phyloP scores from a whole-genome alignment of 2,888 invertebrate species.

The Portevinia maculata region DNA sequence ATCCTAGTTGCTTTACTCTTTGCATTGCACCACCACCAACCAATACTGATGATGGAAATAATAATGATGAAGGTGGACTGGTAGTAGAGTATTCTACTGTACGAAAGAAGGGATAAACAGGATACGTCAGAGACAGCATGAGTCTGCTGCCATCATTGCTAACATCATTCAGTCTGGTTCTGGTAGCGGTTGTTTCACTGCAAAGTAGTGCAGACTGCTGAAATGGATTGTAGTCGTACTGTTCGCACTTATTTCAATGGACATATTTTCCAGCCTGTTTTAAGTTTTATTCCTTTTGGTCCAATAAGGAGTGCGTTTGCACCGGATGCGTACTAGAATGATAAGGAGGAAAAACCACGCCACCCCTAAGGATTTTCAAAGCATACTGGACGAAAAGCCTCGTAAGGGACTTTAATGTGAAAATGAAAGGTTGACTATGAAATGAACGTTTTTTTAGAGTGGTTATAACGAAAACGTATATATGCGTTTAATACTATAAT shows the following conservation, averaged over 20 bases:
- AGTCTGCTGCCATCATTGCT: slow-evolving; percentile 3
- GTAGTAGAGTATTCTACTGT: slow-evolving; percentile 26
- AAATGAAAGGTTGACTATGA: slow-evolving; percentile 15
- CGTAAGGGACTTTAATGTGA: background rate
- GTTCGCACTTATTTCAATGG: slow-evolving; percentile 16
- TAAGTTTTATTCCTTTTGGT: slow-evolving; percentile 46
- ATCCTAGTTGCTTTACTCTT: slow-evolving; percentile 61
- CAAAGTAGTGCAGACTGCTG: slow-evolving; percentile 1
- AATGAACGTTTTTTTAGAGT: too few relatives aligned
- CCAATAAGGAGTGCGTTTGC: slow-evolving; percentile 63
- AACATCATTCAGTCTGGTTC: background rate
- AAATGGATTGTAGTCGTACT: slow-evolving; percentile 1
- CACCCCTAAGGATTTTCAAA: slow-evolving; percentile 37
- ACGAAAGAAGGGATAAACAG: slow-evolving; percentile 58
- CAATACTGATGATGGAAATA: slow-evolving; percentile 65
- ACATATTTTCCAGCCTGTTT: slow-evolving; percentile 35
- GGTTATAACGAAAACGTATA: background rate
- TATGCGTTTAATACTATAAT: too few relatives aligned
- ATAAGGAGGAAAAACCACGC: slow-evolving; percentile 24
- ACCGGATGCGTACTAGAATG: slow-evolving; percentile 43
- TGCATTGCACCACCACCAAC: slow-evolving; percentile 64
- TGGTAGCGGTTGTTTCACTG: background rate
- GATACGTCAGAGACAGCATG: slow-evolving; percentile 27
- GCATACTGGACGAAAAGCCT: background rate
- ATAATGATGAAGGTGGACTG: slow-evolving; percentile 57